phyloP scores from a whole-genome alignment of 1,140 invertebrate genomes.

The Drosophila persimilis region DNA sequence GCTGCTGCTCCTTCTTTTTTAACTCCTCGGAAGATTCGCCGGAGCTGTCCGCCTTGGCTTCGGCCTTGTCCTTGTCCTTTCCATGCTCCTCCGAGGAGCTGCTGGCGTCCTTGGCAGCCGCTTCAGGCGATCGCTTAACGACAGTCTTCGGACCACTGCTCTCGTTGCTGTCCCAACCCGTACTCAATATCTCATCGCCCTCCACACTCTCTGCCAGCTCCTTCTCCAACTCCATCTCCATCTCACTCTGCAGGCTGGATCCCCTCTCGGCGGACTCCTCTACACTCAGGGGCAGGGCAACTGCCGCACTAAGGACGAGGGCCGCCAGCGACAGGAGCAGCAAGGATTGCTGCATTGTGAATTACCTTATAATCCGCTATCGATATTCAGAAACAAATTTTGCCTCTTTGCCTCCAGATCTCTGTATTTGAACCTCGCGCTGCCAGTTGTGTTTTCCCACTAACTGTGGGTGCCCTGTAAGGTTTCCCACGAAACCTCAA shows the following conservation, averaged over 20 bases:
- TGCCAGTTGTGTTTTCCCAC: constrained; percentile 4
- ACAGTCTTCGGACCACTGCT: neutral
- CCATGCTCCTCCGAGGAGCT: constrained; percentile 4
- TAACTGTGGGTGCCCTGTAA: neutral
- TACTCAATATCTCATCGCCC: neutral
- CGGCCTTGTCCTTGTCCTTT: neutral
- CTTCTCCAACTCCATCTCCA: constrained; percentile 11
- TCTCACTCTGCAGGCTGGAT: neutral
- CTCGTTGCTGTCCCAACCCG: neutral
- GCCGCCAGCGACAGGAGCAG: constrained; percentile 10
- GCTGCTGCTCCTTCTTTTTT: neutral
- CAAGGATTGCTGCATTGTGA: constrained; percentile 9
- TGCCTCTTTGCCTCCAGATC: too few species aligned
- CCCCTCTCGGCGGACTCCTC: neutral
- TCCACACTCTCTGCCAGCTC: neutral
- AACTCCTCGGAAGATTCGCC: constrained; percentile 1
- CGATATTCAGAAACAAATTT: neutral
- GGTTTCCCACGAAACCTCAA: constrained; percentile 15
- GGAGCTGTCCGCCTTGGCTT: neutral
- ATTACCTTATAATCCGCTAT: neutral
- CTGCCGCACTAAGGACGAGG: constrained; percentile 10
- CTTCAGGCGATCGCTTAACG: neutral
- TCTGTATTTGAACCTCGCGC: neutral
- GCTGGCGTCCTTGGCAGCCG: neutral
- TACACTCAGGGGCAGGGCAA: neutral